These are phyloP conservation scores for Grapholita molesta DNA, from an alignment of 1,140 invertebrate species.

Conservation along the genomic window DNA sequence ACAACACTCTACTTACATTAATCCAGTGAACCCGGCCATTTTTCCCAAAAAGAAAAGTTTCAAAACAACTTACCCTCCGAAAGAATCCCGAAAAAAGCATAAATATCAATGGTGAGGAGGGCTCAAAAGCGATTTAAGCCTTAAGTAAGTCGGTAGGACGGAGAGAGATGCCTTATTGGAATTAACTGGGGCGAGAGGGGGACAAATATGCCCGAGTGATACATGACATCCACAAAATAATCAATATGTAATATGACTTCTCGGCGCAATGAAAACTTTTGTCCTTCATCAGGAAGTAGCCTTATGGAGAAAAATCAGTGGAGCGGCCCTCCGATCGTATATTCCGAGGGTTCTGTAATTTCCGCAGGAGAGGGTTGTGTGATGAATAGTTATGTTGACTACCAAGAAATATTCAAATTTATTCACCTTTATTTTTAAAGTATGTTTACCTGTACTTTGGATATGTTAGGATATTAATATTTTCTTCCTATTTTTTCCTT, in stretches of 20 bases:
- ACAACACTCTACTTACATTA: slow-evolving; percentile 64
- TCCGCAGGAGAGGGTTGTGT: slow-evolving; percentile 13
- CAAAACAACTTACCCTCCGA: slow-evolving; percentile 55
- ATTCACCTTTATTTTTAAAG: neutral
- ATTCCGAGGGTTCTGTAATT: slow-evolving; percentile 6
- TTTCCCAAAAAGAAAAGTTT: slow-evolving; percentile 53
- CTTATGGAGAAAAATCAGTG: slow-evolving; percentile 12
- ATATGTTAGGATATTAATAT: neutral
- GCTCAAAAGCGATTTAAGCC: slow-evolving; percentile 42
- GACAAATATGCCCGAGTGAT: neutral
- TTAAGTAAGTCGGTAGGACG: slow-evolving; percentile 32
- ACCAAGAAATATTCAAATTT: slow-evolving; percentile 1
- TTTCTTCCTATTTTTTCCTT: neutral
- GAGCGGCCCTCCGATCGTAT: neutral
- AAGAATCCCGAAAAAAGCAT: slow-evolving; percentile 55
- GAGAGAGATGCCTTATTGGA: slow-evolving; percentile 30
- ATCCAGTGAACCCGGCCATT: slow-evolving; percentile 48
- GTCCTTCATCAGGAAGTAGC: slow-evolving; percentile 14
- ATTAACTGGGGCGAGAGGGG: slow-evolving; percentile 42
- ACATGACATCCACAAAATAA: slow-evolving; percentile 16
- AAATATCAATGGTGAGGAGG: slow-evolving; percentile 61
- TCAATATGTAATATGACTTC: slow-evolving; percentile 18
- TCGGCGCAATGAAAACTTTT: slow-evolving; percentile 15
- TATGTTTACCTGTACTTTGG: neutral
- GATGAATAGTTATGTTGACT: slow-evolving; percentile 15